Conservation (phyloP, 2,113 vertebrate species). For the Epinephelus moara region DNA sequence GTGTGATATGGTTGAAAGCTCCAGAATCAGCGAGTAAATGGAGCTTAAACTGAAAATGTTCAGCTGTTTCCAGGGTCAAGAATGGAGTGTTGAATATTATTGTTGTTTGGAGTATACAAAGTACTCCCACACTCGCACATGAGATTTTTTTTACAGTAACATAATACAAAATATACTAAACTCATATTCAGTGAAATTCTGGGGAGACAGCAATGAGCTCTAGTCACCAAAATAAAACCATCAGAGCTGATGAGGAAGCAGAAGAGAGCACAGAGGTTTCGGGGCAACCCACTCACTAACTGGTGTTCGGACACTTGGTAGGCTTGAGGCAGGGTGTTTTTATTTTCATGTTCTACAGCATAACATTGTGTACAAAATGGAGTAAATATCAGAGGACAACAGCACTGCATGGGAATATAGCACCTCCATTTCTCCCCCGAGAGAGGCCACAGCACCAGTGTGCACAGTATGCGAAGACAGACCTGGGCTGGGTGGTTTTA, state of each 20-base stretch:
- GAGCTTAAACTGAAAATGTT: not conserved
- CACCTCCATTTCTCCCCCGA: conserved; percentile 57
- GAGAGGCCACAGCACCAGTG: conserved; percentile 47
- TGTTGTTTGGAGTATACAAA: not conserved
- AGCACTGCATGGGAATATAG: conserved; percentile 51
- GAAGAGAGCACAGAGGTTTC: conserved; percentile 9
- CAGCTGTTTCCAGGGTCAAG: not conserved
- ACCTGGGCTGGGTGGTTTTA: conserved; percentile 23
- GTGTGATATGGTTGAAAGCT: conserved; percentile 2
- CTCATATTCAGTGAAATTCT: not conserved
- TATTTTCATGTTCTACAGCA: conserved; percentile 81
- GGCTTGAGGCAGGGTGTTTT: conserved; percentile 74
- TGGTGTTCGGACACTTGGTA: conserved; percentile 61
- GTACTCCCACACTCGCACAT: not conserved
- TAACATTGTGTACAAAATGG: conserved; percentile 72
- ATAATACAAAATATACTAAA: not conserved
- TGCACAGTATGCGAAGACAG: conserved; percentile 20
- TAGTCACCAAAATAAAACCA: conserved; percentile 14
- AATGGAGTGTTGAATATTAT: not conserved
- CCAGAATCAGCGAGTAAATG: not conserved
- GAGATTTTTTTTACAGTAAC: not conserved
- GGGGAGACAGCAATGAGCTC: not conserved
- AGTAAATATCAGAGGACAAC: conserved; percentile 53
- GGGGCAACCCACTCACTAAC: conserved; percentile 25
- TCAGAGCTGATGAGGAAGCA: conserved; percentile 7